Evolutionary conservation across 2,797 vertebrate genomes (phyloP).

Genomic region (Numenius phaeopus): DNA sequence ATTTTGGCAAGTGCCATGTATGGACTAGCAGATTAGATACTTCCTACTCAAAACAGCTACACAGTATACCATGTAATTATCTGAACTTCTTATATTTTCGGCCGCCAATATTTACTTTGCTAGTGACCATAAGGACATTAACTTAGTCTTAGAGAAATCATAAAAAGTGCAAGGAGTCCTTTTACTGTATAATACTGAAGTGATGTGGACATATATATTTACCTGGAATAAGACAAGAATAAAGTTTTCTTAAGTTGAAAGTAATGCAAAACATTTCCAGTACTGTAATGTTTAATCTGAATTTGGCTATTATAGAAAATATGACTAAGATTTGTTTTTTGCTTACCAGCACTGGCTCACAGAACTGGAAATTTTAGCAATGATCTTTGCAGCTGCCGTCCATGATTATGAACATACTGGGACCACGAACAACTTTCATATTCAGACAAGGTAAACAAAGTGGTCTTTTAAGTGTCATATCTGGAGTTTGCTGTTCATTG

Average conservation of each 20-base stretch:
- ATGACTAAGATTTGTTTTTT: slow-evolving; percentile 43
- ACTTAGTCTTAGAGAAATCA: background rate
- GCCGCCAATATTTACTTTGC: background rate
- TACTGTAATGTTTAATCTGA: background rate
- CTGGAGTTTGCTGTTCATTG: background rate
- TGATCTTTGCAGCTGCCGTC: slow-evolving; percentile 97
- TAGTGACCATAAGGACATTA: background rate
- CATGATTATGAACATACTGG: slow-evolving; percentile 99
- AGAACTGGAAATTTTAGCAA: slow-evolving; percentile 98
- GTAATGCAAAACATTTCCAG: background rate
- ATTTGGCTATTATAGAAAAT: background rate
- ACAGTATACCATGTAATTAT: background rate
- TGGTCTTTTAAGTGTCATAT: background rate
- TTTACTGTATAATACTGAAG: background rate
- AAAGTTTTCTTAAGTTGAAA: background rate
- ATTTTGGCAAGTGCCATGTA: background rate
- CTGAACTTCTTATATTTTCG: background rate
- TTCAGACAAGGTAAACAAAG: slow-evolving; percentile 90
- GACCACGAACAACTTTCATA: slow-evolving; percentile 99
- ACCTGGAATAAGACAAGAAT: background rate
- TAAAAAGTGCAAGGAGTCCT: background rate
- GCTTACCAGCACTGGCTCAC: slow-evolving; percentile 94
- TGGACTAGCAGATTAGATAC: background rate
- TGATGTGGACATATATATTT: background rate
- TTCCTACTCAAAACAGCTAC: background rate